These are phyloP conservation scores for Chrysodeixis includens DNA, from an alignment of 2,888 invertebrate species.

Conservation along the genomic window DNA sequence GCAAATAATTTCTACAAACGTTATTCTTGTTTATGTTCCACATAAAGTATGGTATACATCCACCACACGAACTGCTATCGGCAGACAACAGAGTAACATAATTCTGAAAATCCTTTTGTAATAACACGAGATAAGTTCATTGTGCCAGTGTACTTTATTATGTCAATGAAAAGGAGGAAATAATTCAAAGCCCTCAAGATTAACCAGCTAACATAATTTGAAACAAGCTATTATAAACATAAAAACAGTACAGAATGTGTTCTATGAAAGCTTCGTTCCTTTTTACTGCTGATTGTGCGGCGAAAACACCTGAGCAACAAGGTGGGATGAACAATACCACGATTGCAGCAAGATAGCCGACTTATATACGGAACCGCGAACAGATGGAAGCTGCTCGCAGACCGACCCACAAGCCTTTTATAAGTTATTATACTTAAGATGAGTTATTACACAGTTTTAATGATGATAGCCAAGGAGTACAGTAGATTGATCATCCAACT, in stretches of 20 bases:
- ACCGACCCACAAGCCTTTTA: constrained; percentile 33
- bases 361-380: constrained; percentile 34
- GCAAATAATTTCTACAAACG: too few species aligned
- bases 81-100: constrained; percentile 18
- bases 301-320: constrained; percentile 79
- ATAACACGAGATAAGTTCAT: constrained; percentile 40
- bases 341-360: constrained; percentile 55
- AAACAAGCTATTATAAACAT: constrained; percentile 65
- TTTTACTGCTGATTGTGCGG: constrained; percentile 86
- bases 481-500: constrained; percentile 48
- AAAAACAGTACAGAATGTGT: constrained; percentile 70
- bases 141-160: constrained; percentile 32
- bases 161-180: constrained; percentile 35
- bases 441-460: constrained; percentile 36
- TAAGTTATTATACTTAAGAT: constrained; percentile 35
- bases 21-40: background rate
- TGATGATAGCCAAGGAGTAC: constrained; percentile 55
- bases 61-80: constrained; percentile 20
- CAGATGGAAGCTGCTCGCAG: constrained; percentile 35
- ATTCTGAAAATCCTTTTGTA: constrained; percentile 30
- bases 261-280: constrained; percentile 74
- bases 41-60: background rate
- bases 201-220: constrained; percentile 52
- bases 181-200: constrained; percentile 48
- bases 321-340: constrained; percentile 63